phyloP scores from a whole-genome alignment of 2,888 invertebrate species.

The Apantesis nais region DNA sequence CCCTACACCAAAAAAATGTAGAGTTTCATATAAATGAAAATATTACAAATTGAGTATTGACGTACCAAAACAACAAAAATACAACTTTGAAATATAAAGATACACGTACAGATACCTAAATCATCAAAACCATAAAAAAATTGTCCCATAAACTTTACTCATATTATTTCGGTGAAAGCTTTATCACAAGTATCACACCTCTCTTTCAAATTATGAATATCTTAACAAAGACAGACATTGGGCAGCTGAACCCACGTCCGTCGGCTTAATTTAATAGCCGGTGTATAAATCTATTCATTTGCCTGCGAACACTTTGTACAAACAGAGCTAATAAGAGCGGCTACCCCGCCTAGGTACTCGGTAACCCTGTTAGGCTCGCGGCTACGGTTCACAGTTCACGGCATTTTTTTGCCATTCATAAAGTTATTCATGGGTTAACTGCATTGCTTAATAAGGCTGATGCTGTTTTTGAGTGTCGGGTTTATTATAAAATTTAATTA shows the following conservation, averaged over 20 bases:
- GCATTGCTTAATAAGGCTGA: conserved; percentile 23
- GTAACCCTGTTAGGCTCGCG: conserved; percentile 71
- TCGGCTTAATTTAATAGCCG: conserved; percentile 66
- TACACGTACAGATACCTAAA: too few species aligned
- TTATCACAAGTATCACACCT: too few species aligned
- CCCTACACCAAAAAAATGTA: too few species aligned
- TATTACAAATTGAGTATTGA: too few species aligned
- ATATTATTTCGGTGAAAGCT: too few species aligned
- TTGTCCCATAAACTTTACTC: too few species aligned
- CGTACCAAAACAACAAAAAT: too few species aligned
- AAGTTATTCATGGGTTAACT: conserved; percentile 20
- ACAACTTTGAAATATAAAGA: too few species aligned
- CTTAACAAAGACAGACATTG: conserved; percentile 61
- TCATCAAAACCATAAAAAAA: too few species aligned
- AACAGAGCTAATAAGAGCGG: conserved; percentile 75
- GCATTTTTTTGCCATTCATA: conserved; percentile 45
- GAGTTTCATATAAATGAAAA: too few species aligned
- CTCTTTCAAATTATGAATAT: conserved; percentile 32
- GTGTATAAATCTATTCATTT: conserved; percentile 69
- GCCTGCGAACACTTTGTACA: conserved; percentile 66
- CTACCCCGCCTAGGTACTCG: conserved; percentile 36
- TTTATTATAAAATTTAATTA: neutral
- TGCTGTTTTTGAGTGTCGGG: conserved; percentile 16
- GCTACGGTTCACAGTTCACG: conserved; percentile 56
- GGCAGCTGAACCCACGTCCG: conserved; percentile 47